A percentile compares a stretch with the other conserved stretches of the same genome.
Evolutionary conservation across 2,888 invertebrate species (phyloP).

Genomic region (Xylophagus ater): DNA sequence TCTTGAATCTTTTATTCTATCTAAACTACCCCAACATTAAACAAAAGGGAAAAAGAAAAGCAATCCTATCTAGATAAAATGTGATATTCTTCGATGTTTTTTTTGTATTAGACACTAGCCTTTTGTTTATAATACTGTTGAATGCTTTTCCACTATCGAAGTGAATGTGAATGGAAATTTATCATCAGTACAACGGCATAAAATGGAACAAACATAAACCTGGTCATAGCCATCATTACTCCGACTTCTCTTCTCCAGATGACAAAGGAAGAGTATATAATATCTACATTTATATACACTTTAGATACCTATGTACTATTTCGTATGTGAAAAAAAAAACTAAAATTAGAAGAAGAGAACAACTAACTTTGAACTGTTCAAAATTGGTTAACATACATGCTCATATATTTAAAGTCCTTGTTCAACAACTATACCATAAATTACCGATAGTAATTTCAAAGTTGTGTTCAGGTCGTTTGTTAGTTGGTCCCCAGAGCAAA

Average conservation of each 20-base stretch:
- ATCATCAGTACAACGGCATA: conserved; percentile 9
- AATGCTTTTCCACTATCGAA: conserved; percentile 3
- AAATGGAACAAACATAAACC: conserved; percentile 10
- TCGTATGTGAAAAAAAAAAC: background rate
- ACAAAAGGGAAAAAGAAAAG: too few species aligned
- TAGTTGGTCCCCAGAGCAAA: conserved; percentile 20
- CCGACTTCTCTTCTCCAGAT: background rate
- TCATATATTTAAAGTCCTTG: conserved; percentile 22
- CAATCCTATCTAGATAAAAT: too few species aligned
- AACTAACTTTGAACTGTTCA: background rate
- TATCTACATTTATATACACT: conserved; percentile 1
- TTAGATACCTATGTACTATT: background rate
- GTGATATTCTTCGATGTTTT: too few species aligned
- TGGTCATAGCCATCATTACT: background rate
- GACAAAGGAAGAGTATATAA: background rate
- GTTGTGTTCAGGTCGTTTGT: conserved; percentile 24
- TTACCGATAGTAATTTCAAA: conserved; percentile 24
- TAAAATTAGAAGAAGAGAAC: background rate
- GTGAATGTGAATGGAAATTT: conserved; percentile 7
- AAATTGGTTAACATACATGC: conserved; percentile 8
- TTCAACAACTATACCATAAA: conserved; percentile 23
- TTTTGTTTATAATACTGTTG: too few species aligned
- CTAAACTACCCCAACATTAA: too few species aligned
- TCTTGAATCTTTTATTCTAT: too few species aligned
- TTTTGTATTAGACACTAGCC: too few species aligned